Conservation (phyloP, 2,113 vertebrate species). For the Myotis davidii region DNA sequence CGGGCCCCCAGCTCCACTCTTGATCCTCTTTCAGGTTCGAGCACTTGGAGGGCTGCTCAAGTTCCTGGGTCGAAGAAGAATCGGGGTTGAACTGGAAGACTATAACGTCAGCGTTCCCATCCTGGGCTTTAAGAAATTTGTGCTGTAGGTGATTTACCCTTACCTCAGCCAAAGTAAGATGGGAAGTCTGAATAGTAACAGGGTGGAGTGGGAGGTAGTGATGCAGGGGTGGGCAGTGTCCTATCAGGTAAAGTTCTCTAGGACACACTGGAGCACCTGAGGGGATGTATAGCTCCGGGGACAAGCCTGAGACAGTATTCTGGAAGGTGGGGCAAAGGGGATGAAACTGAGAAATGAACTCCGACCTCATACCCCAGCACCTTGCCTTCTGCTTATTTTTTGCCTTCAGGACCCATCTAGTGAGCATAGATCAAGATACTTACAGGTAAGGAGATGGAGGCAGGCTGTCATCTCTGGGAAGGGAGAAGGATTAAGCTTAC, state of each 20-base stretch:
- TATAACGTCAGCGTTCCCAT: constrained; percentile 90
- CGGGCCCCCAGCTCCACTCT: neutral
- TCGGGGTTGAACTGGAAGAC: constrained; percentile 95
- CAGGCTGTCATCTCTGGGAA: neutral
- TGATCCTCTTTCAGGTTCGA: constrained; percentile 84
- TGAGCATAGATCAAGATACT: constrained; percentile 90
- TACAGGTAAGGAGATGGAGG: constrained; percentile 86
- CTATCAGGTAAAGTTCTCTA: neutral
- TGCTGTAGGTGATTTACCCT: constrained; percentile 85
- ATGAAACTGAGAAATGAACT: neutral
- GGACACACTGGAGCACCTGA: neutral
- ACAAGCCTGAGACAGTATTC: neutral
- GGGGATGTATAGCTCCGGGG: neutral
- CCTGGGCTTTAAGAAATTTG: constrained; percentile 93
- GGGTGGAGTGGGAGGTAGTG: no score
- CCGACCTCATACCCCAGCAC: neutral
- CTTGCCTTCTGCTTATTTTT: constrained; percentile 59
- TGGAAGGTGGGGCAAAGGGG: neutral
- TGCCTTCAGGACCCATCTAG: constrained; percentile 86
- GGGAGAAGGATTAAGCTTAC: constrained; percentile 52
- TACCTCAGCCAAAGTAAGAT: constrained; percentile 41
- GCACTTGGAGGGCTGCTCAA: constrained; percentile 94
- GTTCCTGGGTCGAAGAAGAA: constrained; percentile 93
- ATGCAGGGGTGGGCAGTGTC: neutral
- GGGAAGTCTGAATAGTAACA: neutral